Conservation (phyloP, 1,140 invertebrate species). For the Armadillidium nasatum region DNA sequence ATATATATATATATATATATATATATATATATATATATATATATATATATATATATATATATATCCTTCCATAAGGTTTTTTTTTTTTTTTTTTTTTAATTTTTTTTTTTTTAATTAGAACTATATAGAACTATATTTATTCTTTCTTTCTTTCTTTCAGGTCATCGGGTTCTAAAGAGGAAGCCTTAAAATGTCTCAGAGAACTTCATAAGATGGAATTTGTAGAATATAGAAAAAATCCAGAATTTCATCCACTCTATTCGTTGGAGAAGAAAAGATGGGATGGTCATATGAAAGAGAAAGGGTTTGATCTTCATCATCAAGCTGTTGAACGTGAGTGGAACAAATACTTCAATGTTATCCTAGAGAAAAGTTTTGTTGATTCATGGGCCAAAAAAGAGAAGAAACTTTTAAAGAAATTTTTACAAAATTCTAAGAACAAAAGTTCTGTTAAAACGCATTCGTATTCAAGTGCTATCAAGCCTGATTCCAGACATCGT, state of each 20-base stretch:
- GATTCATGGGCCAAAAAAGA: background rate
- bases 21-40: too few relatives aligned
- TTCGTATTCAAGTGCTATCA: too few relatives aligned
- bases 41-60: too few relatives aligned
- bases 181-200: background rate
- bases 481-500: too few relatives aligned
- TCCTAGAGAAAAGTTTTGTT: background rate
- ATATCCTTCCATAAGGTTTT: too few relatives aligned
- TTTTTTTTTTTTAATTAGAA: too few relatives aligned
- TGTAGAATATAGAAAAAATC: background rate
- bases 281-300: background rate
- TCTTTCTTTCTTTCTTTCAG: background rate
- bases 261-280: background rate
- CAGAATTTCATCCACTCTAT: background rate
- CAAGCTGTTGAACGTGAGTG: background rate
- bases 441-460: background rate
- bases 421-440: background rate
- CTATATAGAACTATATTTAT: background rate
- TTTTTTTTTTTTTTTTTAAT: too few relatives aligned
- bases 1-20: too few relatives aligned
- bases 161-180: background rate
- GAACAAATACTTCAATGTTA: background rate
- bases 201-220: background rate
- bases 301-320: background rate
- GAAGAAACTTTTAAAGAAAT: background rate